Percentiles rank a stretch among this genome's conserved stretches.
These are phyloP conservation scores for Asbolus verrucosus DNA, from an alignment of 1,140 invertebrate genomes.

Conservation along the genomic window DNA sequence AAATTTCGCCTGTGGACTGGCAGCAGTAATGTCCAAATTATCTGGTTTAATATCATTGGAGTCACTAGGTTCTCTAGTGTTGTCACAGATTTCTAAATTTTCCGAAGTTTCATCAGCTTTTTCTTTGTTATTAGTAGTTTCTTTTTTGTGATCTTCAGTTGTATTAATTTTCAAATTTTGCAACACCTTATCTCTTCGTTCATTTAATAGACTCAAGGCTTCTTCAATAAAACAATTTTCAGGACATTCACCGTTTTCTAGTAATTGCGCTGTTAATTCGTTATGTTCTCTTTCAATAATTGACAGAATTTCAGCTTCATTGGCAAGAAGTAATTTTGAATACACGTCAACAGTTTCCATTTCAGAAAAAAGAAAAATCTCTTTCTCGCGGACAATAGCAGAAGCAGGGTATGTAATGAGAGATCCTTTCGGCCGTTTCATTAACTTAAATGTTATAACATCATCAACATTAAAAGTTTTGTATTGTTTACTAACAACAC, in stretches of 20 bases:
- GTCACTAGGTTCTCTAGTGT: constrained; percentile 12
- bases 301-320: constrained; percentile 70
- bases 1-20: constrained; percentile 46
- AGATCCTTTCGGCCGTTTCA: constrained; percentile 86
- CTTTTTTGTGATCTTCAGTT: neutral
- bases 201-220: constrained; percentile 75
- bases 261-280: constrained; percentile 75
- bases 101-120: constrained; percentile 12
- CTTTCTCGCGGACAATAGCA: constrained; percentile 54
- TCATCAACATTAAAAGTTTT: constrained; percentile 76
- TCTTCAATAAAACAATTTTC: constrained; percentile 89
- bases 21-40: constrained; percentile 36
- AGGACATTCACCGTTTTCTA: constrained; percentile 78
- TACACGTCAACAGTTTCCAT: constrained; percentile 66
- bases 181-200: constrained; percentile 61
- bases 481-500: constrained; percentile 69
- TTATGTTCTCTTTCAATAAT: constrained; percentile 80
- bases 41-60: constrained; percentile 13
- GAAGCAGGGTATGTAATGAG: constrained; percentile 78
- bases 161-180: neutral
- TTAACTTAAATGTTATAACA: constrained; percentile 84
- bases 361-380: constrained; percentile 67
- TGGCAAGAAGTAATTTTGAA: constrained; percentile 84
- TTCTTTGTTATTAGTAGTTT: neutral
- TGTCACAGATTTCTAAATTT: constrained; percentile 7